These are phyloP conservation scores for Budorcas taxicolor DNA, from an alignment of 2,113 vertebrate species.

Conservation along the genomic window DNA sequence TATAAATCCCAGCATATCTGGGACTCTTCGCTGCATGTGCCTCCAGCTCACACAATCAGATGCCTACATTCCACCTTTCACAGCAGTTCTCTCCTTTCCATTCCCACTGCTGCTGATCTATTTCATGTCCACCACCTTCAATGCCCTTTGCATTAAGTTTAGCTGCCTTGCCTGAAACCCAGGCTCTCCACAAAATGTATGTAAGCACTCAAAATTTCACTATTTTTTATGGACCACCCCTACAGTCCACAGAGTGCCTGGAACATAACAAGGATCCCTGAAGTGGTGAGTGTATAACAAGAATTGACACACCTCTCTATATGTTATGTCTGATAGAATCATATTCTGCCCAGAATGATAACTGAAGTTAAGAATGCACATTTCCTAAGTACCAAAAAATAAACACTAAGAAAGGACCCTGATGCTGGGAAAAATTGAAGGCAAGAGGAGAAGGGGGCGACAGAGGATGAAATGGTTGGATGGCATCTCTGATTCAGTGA, in stretches of 20 bases:
- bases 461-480: background rate
- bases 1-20: rapidly evolving
- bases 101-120: rapidly evolving
- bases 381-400: background rate
- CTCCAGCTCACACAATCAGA: background rate
- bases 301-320: background rate
- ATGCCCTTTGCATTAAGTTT: background rate
- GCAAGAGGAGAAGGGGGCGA: background rate
- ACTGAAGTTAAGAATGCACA: background rate
- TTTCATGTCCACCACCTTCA: background rate
- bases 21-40: background rate
- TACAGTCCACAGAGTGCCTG: background rate
- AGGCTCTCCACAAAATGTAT: background rate
- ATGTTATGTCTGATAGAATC: no score
- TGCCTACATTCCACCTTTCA: background rate
- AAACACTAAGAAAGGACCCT: background rate
- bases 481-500: background rate
- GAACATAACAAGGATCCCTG: background rate
- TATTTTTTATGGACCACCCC: background rate
- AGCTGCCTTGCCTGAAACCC: background rate
- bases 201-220: background rate
- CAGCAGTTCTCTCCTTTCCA: background rate
- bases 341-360: background rate
- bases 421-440: background rate
- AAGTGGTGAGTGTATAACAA: background rate